A percentile compares a stretch with the other conserved stretches of the same genome.
phyloP scores from a whole-genome alignment of 92 coral and sea anemone genomes.

The Meandrina meandrites region DNA sequence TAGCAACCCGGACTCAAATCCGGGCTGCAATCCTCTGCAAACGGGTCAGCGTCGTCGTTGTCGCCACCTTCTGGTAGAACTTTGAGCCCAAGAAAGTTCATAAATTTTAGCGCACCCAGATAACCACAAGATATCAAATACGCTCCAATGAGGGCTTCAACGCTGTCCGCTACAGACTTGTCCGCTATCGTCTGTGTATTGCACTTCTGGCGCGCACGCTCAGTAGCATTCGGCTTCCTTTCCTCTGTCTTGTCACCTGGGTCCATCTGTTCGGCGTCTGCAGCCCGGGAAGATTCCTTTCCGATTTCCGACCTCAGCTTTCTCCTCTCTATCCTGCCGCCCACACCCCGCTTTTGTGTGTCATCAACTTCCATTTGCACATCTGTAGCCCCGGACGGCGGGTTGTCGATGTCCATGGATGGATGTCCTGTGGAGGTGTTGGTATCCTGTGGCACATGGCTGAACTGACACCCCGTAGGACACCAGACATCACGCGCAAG shows the following conservation, averaged over 20 bases:
- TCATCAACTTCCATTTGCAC: conserved; percentile 35
- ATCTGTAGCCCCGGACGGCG: background rate
- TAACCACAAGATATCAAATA: conserved; percentile 90
- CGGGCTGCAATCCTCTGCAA: background rate
- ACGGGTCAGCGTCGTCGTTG: background rate
- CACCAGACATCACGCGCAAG: conserved; percentile 80
- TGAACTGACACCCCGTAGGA: conserved; percentile 60
- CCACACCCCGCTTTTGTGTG: background rate
- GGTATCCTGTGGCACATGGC: background rate
- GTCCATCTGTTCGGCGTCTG: background rate
- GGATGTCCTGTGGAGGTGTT: background rate
- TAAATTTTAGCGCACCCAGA: conserved; percentile 75
- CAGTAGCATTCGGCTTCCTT: conserved; percentile 15
- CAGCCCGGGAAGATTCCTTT: background rate
- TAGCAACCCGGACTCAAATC: conserved; percentile 29
- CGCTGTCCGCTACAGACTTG: conserved; percentile 92
- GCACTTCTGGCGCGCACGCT: conserved; percentile 37
- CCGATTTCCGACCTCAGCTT: background rate
- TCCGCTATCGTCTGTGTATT: conserved; percentile 80
- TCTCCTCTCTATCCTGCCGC: background rate
- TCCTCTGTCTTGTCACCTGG: background rate
- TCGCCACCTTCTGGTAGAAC: conserved; percentile 46
- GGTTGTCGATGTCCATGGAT: conserved; percentile 10
- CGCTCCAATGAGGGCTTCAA: conserved; percentile 95
- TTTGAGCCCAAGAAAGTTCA: conserved; percentile 85